Evolutionary conservation across 2,797 vertebrate species (phyloP).

Genomic region (Danio tinwini): DNA sequence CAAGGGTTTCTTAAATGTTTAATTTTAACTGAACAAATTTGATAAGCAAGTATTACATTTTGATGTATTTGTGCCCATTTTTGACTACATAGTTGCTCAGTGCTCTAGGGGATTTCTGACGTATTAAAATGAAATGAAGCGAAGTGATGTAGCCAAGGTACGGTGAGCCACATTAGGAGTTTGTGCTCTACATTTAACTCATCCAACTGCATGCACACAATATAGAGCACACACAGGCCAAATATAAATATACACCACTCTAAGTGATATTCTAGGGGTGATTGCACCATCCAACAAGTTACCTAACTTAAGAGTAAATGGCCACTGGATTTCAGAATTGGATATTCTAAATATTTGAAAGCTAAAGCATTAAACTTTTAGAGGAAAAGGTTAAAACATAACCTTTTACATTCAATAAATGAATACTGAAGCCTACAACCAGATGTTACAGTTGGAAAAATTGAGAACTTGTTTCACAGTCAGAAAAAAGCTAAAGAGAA

Average conservation of each 20-base stretch:
- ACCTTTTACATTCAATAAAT: not conserved
- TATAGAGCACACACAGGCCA: not conserved
- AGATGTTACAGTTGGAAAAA: not conserved
- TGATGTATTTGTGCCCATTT: too few species aligned
- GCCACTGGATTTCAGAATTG: not conserved
- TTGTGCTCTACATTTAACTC: too few species aligned
- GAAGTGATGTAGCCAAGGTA: too few species aligned
- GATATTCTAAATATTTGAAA: slow-evolving; percentile 30
- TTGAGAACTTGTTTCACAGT: not conserved
- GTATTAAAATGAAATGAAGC: not conserved
- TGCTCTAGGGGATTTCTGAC: not conserved
- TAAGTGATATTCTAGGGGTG: not conserved
- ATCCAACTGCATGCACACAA: too few species aligned
- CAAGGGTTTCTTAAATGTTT: too few species aligned
- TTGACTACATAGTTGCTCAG: too few species aligned
- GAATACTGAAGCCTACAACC: slow-evolving; percentile 2
- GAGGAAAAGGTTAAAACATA: not conserved
- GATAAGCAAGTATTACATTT: too few species aligned
- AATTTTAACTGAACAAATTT: too few species aligned
- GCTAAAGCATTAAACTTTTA: not conserved
- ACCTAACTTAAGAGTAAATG: not conserved
- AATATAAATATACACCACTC: not conserved
- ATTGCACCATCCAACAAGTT: not conserved
- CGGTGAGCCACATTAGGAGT: too few species aligned
- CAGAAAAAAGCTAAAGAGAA: too few species aligned